Base-by-base conservation (phyloP, 1,140 invertebrate species). In the Tribolium castaneum region DNA sequence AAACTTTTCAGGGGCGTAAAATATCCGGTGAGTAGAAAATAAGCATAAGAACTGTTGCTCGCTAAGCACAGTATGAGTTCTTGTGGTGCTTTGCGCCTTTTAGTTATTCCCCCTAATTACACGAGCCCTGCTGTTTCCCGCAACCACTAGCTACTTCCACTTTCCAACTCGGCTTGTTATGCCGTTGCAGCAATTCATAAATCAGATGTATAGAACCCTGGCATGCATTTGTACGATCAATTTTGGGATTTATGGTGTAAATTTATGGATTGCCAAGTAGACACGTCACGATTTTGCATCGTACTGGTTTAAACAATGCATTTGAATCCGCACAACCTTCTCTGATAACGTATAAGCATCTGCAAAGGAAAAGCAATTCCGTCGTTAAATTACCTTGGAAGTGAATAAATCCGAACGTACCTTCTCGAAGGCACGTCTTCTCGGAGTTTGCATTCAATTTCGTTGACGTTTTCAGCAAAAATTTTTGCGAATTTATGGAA, bases 391-490 rank as follows among this genome's bases (percentile, higher is more conserved):
- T 66, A 35, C 59, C 59, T 39, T 14, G 25, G 59, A 59, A 59
- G 54, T 59, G 54, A 59, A 66, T 66, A 66, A 66, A 66, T 66
- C 59, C 59, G 59, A 35, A 35, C 59, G 5, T 35, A 66, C 30
- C 59, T 13, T 34, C 59, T 7, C 25, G 14, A 12, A 35, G 59
- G 30, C 59, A 66, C 59, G 59, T 66, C 59, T 66, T 66, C 59
- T 25, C 51, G 6, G 13, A 19, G 51, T 52, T 52, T 52, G 51
- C 51, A 52, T 66, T 13, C 25, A 12, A 66, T 66, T 66, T 66
- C 59, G 30, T 14, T 19, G 51, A 52, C 51, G 51, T 45, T 45
- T n/a, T 45, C 39, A 45, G 39, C 39, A 66, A 66, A 66, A 66
- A 35, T 35, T 35, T 35, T 10, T 12, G 0, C 22, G 56, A 62